phyloP scores from a whole-genome alignment of 2,888 invertebrate species.

The Drosophila prostipennis region DNA sequence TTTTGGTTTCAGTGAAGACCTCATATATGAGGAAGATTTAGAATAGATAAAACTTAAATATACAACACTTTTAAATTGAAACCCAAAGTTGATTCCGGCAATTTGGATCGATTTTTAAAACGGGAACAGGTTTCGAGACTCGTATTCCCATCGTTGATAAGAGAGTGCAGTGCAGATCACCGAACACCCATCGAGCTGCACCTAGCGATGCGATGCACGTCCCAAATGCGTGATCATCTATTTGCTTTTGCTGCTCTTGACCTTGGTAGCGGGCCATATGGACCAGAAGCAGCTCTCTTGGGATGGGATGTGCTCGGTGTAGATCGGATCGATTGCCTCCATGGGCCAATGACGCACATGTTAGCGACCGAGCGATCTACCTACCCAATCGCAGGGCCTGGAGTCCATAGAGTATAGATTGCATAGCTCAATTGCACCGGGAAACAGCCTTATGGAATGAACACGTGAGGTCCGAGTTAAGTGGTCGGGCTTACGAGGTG shows the following conservation, averaged over 20 bases:
- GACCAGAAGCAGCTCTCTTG: slow-evolving; percentile 5
- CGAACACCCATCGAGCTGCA: slow-evolving; percentile 10
- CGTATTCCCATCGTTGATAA: slow-evolving; percentile 8
- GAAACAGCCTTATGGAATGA: background rate
- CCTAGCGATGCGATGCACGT: slow-evolving; percentile 14
- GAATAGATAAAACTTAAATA: too few species aligned
- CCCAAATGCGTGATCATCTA: slow-evolving; percentile 16
- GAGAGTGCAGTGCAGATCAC: slow-evolving; percentile 8
- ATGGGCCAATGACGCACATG: slow-evolving; percentile 18
- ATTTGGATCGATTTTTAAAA: background rate
- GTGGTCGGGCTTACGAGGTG: slow-evolving; percentile 4
- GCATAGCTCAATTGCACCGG: slow-evolving; percentile 1
- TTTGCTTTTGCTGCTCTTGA: slow-evolving; percentile 19
- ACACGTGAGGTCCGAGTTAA: slow-evolving; percentile 13
- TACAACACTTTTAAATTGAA: background rate
- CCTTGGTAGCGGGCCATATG: slow-evolving; percentile 17
- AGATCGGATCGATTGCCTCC: slow-evolving; percentile 10
- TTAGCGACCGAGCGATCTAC: background rate
- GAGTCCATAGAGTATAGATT: background rate
- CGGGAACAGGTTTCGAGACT: slow-evolving; percentile 5
- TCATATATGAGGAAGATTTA: too few species aligned
- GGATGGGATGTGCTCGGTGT: background rate
- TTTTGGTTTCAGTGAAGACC: too few species aligned
- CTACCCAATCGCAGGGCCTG: background rate
- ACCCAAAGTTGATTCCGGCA: background rate